Evolutionary conservation across 2,888 invertebrate species (phyloP).

Genomic region (Drosophila hamatofila): DNA sequence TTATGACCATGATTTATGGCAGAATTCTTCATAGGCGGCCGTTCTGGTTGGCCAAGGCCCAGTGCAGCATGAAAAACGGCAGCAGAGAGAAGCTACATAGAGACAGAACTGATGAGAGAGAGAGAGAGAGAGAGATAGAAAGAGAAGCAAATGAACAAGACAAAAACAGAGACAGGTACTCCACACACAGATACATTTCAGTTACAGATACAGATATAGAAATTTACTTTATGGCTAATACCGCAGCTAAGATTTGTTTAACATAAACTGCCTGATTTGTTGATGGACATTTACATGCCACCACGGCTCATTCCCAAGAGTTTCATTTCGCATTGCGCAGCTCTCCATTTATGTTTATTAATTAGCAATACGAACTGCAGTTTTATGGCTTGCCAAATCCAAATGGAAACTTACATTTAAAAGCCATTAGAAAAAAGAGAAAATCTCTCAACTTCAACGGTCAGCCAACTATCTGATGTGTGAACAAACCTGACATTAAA

Average conservation of each 20-base stretch:
- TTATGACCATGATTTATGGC: conserved; percentile 80
- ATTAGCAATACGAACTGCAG: conserved; percentile 32
- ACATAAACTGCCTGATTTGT: conserved; percentile 75
- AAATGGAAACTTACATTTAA: conserved; percentile 5
- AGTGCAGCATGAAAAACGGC: conserved; percentile 69
- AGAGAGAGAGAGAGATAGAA: conserved; percentile 20
- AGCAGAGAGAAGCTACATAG: conserved; percentile 17
- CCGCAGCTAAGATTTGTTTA: conserved; percentile 62
- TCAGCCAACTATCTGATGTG: conserved; percentile 5
- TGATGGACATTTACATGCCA: conserved; percentile 71
- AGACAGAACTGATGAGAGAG: conserved; percentile 3
- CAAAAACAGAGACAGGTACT: conserved; percentile 58
- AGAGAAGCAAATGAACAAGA: neutral
- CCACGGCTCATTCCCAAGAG: conserved; percentile 36
- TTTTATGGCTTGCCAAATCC: conserved; percentile 25
- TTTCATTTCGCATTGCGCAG: conserved; percentile 27
- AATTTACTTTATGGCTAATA: conserved; percentile 67
- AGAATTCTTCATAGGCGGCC: conserved; percentile 82
- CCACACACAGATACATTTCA: conserved; percentile 8
- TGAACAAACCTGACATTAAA: conserved; percentile 12
- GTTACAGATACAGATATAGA: conserved; percentile 13
- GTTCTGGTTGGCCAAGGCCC: conserved; percentile 77
- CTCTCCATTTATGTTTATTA: conserved; percentile 45
- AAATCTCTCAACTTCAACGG: conserved; percentile 5
- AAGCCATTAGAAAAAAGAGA: conserved; percentile 9